These are phyloP conservation scores for Narcine bancroftii DNA, from an alignment of 2,113 vertebrate genomes.

Conservation along the genomic window DNA sequence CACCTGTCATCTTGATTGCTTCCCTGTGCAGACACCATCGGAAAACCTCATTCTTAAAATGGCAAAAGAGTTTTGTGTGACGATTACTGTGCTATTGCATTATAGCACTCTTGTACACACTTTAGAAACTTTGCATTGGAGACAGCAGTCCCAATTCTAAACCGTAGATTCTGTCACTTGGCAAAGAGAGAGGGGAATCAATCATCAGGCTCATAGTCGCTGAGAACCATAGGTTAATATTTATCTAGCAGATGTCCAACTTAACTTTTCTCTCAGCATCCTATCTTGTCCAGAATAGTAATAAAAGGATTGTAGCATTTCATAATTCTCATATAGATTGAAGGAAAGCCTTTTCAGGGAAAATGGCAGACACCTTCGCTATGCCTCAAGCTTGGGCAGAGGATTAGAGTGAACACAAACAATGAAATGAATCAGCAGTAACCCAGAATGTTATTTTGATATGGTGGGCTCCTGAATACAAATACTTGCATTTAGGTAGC, in stretches of 20 bases:
- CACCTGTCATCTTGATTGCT: neutral
- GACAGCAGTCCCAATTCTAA: neutral
- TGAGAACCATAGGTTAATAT: slow-evolving; percentile 18
- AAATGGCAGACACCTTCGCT: neutral
- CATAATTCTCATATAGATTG: neutral
- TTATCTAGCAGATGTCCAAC: neutral
- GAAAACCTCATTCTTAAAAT: slow-evolving; percentile 36
- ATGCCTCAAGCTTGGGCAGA: neutral
- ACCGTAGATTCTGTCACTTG: slow-evolving; percentile 5
- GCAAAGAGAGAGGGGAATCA: slow-evolving; percentile 4
- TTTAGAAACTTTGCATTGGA: neutral
- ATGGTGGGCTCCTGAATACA: neutral
- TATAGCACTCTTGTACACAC: neutral
- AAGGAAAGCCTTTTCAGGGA: neutral
- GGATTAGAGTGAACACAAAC: neutral
- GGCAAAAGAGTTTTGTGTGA: neutral
- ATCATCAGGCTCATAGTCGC: slow-evolving; percentile 7
- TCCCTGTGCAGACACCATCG: neutral
- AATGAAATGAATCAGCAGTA: neutral
- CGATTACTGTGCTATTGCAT: slow-evolving; percentile 1
- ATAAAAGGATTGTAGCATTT: neutral
- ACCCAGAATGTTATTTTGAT: neutral
- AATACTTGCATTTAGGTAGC: neutral
- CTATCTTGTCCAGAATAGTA: neutral
- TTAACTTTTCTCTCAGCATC: neutral